Percentiles rank a stretch among this genome's conserved stretches.
These are phyloP conservation scores for Glyptemys insculpta DNA, from an alignment of 2,797 vertebrate species.

Conservation along the genomic window DNA sequence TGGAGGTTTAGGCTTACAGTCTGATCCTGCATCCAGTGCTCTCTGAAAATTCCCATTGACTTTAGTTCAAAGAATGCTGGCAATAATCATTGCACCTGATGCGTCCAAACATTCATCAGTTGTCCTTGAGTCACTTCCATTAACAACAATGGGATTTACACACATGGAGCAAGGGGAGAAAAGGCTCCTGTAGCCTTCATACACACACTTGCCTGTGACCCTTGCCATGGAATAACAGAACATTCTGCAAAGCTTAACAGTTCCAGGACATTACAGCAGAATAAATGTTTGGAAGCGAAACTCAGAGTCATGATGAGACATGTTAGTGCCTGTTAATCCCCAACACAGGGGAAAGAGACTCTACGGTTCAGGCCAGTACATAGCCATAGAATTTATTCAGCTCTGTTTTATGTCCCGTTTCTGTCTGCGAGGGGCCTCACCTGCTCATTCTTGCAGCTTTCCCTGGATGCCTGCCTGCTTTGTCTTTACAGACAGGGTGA, in stretches of 20 bases:
- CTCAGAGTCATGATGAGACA: background rate
- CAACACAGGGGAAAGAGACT: fast-evolving
- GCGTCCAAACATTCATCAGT: fast-evolving
- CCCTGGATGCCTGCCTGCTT: slow-evolving; percentile 28
- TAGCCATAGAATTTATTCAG: background rate
- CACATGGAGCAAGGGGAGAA: background rate
- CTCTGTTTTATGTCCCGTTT: slow-evolving; percentile 52
- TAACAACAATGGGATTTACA: background rate
- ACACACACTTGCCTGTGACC: background rate
- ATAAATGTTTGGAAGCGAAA: background rate
- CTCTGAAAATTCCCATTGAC: background rate
- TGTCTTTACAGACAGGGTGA: slow-evolving; percentile 6
- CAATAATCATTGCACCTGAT: background rate
- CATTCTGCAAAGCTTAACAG: background rate
- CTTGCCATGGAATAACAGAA: background rate
- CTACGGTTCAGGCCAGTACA: background rate
- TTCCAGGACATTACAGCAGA: background rate
- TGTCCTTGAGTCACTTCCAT: fast-evolving
- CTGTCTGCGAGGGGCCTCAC: background rate
- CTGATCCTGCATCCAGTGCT: background rate
- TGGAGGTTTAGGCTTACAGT: background rate
- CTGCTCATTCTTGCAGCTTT: slow-evolving; percentile 5
- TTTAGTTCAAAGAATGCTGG: background rate
- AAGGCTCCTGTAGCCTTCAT: fast-evolving
- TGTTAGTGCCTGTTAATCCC: slow-evolving; percentile 18